Conservation (phyloP, 2,888 invertebrate species). For the Leptopilina syphax region DNA sequence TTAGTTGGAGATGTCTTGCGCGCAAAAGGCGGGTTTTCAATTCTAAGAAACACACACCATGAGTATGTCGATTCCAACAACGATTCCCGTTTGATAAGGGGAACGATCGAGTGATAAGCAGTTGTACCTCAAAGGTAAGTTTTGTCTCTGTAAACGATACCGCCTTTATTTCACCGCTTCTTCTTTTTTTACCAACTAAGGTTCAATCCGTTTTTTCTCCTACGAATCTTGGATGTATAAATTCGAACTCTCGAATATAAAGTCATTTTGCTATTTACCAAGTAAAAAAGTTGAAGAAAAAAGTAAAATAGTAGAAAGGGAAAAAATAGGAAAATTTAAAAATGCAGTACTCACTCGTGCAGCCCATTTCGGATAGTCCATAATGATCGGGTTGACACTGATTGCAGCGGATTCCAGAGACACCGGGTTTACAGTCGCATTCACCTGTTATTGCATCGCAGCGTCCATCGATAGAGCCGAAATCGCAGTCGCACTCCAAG, state of each 20-base stretch:
- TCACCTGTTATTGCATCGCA: slow-evolving; percentile 89
- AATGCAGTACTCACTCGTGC: slow-evolving; percentile 80
- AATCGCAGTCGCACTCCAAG: slow-evolving; percentile 87
- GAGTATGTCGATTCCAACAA: slow-evolving; percentile 40
- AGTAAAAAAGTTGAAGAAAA: no score
- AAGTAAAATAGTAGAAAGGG: no score
- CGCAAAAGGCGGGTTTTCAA: slow-evolving; percentile 44
- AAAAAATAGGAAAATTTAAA: background rate
- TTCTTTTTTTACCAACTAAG: no score
- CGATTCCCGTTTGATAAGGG: slow-evolving; percentile 47
- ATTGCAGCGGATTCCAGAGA: slow-evolving; percentile 87
- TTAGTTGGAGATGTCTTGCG: slow-evolving; percentile 42
- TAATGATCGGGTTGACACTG: slow-evolving; percentile 85
- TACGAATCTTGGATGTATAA: no score
- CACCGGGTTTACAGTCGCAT: slow-evolving; percentile 88
- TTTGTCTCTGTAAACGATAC: slow-evolving; percentile 26
- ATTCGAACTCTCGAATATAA: no score
- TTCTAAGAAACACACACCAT: slow-evolving; percentile 46
- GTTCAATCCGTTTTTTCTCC: no score
- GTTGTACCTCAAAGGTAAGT: slow-evolving; percentile 19
- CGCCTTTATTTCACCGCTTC: slow-evolving; percentile 21
- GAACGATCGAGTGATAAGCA: slow-evolving; percentile 46
- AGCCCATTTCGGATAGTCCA: slow-evolving; percentile 83
- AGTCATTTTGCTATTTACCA: no score
- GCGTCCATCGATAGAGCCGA: slow-evolving; percentile 81